phyloP scores from a whole-genome alignment of 2,797 vertebrate genomes.

The Enteromius argenteus region DNA sequence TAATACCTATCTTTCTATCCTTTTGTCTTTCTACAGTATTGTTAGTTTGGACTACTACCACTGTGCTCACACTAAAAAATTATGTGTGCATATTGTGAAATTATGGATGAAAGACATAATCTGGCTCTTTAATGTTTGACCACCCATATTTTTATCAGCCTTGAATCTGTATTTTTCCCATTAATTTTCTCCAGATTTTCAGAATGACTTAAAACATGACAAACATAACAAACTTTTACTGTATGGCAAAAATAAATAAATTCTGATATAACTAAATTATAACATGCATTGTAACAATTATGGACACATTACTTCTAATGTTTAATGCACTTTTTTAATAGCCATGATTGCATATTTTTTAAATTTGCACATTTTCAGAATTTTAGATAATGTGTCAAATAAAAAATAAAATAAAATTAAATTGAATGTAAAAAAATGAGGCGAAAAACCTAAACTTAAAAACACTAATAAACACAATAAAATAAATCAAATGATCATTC shows the following conservation, averaged over 20 bases:
- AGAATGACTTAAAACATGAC: neutral
- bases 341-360: too few relatives aligned
- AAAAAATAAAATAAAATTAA: too few relatives aligned
- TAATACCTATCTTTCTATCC: too few relatives aligned
- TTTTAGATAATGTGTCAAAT: neutral
- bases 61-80: neutral
- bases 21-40: neutral
- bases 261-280: neutral
- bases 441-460: too few relatives aligned
- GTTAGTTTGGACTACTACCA: neutral
- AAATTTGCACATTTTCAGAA: neutral
- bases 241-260: neutral
- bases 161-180: neutral
- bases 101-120: neutral
- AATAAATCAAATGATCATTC: too few relatives aligned
- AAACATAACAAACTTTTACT: too few relatives aligned
- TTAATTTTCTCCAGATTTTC: neutral
- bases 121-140: neutral
- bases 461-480: too few relatives aligned
- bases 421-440: too few relatives aligned
- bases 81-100: neutral
- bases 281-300: neutral
- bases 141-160: neutral
- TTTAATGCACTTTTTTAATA: neutral
- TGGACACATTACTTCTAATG: neutral